Conservation (phyloP, 2,113 vertebrate species). For the western clawed frog (Xenopus tropicalis) region UCB_Xtro_10.0 CM004448.2:97576501-97577000, state of each 20-base stretch:
- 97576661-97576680: constrained; percentile 55
- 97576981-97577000: neutral
- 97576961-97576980: no score
- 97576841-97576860: constrained; percentile 88
- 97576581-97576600: neutral
- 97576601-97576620: constrained; percentile 43
- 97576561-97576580: neutral
- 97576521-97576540: neutral
- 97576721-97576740: constrained; percentile 38
- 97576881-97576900: constrained; percentile 89
- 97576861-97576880: constrained; percentile 97
- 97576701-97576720: constrained; percentile 42
- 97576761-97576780: constrained; percentile 85
- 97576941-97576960: no score
- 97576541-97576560: neutral
- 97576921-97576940: neutral
- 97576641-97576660: constrained; percentile 35
- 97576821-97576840: constrained; percentile 98
- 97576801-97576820: constrained; percentile 96
- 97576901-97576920: constrained; percentile 60
- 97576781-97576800: constrained; percentile 95
- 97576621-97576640: constrained; percentile 30
- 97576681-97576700: constrained; percentile 34
- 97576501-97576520: neutral
- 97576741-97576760: constrained; percentile 38